Conservation (phyloP, 2,888 invertebrate genomes). For the Neoitamus cyanurus region DNA sequence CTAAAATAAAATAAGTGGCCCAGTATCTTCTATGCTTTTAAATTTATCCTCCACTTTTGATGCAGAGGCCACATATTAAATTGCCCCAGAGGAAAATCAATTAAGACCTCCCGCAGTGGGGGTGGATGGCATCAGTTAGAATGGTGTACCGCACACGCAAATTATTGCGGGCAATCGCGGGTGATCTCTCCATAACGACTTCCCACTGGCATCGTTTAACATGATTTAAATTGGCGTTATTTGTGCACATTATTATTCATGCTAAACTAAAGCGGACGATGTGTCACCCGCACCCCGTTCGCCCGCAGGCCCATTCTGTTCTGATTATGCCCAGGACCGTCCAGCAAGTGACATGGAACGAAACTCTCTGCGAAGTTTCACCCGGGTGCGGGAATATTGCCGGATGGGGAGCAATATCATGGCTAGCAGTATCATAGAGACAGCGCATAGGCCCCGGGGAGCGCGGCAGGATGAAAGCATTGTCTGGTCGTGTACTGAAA, state of each 20-base stretch:
- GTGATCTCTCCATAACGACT: background rate
- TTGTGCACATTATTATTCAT: conserved; percentile 35
- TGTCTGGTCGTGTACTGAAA: background rate
- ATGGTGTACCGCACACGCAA: background rate
- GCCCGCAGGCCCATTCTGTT: background rate
- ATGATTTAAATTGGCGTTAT: conserved; percentile 37
- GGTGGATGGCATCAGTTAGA: background rate
- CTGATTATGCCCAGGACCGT: background rate
- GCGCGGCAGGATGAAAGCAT: background rate
- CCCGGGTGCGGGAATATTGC: background rate
- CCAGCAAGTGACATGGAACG: background rate
- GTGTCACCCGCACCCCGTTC: background rate
- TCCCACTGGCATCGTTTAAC: background rate
- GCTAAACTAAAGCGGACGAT: background rate
- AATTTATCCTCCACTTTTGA: background rate
- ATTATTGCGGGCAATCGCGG: conserved; percentile 5
- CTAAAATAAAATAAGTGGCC: no score
- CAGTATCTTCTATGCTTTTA: no score
- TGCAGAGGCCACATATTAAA: background rate
- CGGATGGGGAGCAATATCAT: background rate
- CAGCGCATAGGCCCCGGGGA: background rate
- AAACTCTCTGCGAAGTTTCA: background rate
- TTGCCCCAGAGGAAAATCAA: background rate
- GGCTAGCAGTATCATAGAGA: background rate
- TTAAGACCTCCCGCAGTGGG: background rate